Conservation (phyloP, 2,113 vertebrate genomes). For the Salvelinus sp. region DNA sequence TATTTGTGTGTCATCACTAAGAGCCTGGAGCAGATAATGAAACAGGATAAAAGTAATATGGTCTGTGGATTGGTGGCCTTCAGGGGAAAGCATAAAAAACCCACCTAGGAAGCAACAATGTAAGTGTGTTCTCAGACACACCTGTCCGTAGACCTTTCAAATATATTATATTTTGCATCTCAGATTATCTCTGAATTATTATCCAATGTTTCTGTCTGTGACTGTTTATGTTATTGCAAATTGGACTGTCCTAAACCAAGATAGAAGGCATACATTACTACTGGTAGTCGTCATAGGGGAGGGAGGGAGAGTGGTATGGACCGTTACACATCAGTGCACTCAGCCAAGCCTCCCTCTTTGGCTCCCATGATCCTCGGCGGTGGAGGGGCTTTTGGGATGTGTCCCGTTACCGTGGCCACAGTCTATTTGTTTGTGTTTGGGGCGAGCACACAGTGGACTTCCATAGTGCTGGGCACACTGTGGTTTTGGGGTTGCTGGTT, state of each 20-base stretch:
- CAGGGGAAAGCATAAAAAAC: neutral
- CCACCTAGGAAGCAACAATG: too few species aligned
- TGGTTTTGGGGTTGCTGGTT: neutral
- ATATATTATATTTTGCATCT: neutral
- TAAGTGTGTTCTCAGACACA: too few species aligned
- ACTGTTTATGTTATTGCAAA: neutral
- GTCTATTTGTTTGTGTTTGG: slow-evolving; percentile 1
- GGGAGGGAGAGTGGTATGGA: neutral
- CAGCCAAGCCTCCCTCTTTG: neutral
- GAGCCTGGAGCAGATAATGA: neutral
- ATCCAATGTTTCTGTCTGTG: neutral
- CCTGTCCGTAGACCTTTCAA: neutral
- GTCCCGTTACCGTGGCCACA: neutral
- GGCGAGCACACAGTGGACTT: neutral
- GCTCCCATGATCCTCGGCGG: neutral
- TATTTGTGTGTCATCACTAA: neutral
- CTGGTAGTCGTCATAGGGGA: neutral
- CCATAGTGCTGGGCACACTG: neutral
- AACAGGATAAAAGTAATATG: neutral
- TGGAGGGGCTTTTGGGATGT: too few species aligned
- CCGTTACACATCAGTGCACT: neutral
- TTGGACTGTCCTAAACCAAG: neutral
- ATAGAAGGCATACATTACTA: neutral
- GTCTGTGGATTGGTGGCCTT: neutral
- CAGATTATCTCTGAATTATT: neutral